A percentile compares a stretch with the other conserved stretches of the same genome.
These are phyloP conservation scores for Anoura caudifer DNA, from an alignment of 2,113 vertebrate genomes.

Conservation along the genomic window DNA sequence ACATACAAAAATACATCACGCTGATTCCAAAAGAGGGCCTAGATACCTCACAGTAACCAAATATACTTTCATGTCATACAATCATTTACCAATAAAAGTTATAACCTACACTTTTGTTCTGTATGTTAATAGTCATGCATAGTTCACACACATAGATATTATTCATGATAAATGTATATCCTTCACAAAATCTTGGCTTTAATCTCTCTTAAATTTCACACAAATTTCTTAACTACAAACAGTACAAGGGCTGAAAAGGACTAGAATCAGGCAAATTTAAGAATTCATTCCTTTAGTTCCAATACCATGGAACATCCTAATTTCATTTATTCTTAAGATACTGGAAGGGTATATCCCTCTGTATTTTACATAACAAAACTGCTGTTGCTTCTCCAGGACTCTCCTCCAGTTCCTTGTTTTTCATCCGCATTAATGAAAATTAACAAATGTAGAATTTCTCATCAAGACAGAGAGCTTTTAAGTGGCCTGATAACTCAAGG, in stretches of 20 bases:
- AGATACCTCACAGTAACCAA: constrained; percentile 2
- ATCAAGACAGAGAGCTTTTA: not conserved
- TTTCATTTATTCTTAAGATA: constrained; percentile 41
- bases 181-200: constrained; percentile 34
- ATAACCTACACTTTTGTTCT: not conserved
- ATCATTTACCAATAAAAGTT: constrained; percentile 23
- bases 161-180: not conserved
- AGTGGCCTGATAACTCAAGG: not conserved
- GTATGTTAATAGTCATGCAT: not conserved
- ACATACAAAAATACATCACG: not conserved
- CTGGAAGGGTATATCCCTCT: not conserved
- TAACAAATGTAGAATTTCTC: not conserved
- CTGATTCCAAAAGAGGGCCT: not conserved
- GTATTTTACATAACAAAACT: not conserved
- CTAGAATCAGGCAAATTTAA: not conserved
- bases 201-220: constrained; percentile 8
- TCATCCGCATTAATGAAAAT: not conserved
- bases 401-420: not conserved
- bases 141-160: not conserved
- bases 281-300: not conserved
- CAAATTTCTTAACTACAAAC: constrained; percentile 26
- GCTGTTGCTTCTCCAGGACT: not conserved
- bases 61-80: not conserved
- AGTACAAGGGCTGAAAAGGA: not conserved
- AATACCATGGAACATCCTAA: not conserved